Evolutionary conservation across 2,797 vertebrate genomes (phyloP), one percentile per base, ranked within the genome.

Genomic region (Etheostoma nigrum): DNA sequence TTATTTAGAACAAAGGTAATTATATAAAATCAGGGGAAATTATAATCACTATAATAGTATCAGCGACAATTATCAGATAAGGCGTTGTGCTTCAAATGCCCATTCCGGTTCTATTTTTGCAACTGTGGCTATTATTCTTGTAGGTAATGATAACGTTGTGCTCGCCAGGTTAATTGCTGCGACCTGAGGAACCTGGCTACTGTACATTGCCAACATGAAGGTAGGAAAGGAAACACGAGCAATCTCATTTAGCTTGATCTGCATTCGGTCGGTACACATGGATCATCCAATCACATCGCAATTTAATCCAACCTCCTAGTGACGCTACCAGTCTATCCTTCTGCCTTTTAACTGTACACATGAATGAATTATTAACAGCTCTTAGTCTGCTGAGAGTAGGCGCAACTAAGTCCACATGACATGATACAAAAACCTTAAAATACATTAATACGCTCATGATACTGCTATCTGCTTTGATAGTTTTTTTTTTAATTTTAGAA

Each of bases 331-430:
- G 13, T 59, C 59, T 61, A 30, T 58, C 21, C 58, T 25, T 55
- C 18, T 67, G 58, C 65, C 58, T 69, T 72, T 60, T 48, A 74
- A 25, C 52, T 48, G n/a, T 36, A 62, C 18, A 62, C 48, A 57
- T 21, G 23, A 40, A 45, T 80, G 6, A 33, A 49, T 71, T 62
- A 76, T 79, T 58, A 57, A 59, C 48, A 40, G 48, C 25, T 59
- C 49, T 57, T 47, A 52, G 18, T 73, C 51, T 64, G 53, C 33
- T 47, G 58, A 21, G 25, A 57, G n/a, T 48, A 10, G 36, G 61
- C 16, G 23, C 27, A 57, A 25, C 49, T 6, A 23, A 65, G 25
- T 51, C 45, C 36, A 55, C 48, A 15, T 49, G 44, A 65, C 55
- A 19, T 60, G 14, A 33, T 54, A 19, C n/a, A 51, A 48, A 61